Base-by-base conservation (phyloP, 1,140 invertebrate genomes). In the Heliconius melpomene region DNA sequence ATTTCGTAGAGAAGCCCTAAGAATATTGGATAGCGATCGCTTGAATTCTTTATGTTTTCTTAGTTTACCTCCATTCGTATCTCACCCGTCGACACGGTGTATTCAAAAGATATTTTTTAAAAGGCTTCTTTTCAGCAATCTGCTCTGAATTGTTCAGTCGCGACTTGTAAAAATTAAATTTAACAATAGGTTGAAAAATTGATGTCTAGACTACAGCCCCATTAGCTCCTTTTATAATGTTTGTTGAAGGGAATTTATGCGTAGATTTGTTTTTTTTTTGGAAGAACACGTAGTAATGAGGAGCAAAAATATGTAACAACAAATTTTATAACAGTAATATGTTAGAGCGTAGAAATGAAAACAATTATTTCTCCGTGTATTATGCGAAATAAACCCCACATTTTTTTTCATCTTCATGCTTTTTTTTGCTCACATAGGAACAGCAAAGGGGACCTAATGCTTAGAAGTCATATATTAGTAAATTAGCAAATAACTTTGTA, bases 71-170 rank as follows among this genome's bases (percentile, higher is more conserved):
- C 71, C 72, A 77, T 75, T 79, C 74, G 50, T 32, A 70, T 79
- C 74, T 79, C 66, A 73, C 72, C 60, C 72, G 75, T 57, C 72
- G 75, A 52, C 32, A 36, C 77, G 52, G 38, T 60, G 52, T 74
- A 80, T 80, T 80, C 75, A 76, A 80, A 77, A 80, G 75, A 75
- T 66, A 73, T 77, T 77, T 80, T 66, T 77, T 80, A 77, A 77
- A 77, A 52, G 73, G 75, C 71, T 80, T 80, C 75, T 74, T 80
- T 80, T 54, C 23, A 74, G 40, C 26, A 50, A 52, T 52, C 18
- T 52, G 79, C 52, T 77, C 23, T 40, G 75, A 77, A 80, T 77
- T 75, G 60, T 77, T 80, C 75, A 73, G 52, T 66, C 50, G 75
- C 54, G 71, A 74, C 73, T 75, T 74, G 60, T 66, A 77, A 77